Evolutionary conservation across 2,888 invertebrate species (phyloP), one percentile per base, ranked within the genome.

Genomic region (Cryptops parisi): DNA sequence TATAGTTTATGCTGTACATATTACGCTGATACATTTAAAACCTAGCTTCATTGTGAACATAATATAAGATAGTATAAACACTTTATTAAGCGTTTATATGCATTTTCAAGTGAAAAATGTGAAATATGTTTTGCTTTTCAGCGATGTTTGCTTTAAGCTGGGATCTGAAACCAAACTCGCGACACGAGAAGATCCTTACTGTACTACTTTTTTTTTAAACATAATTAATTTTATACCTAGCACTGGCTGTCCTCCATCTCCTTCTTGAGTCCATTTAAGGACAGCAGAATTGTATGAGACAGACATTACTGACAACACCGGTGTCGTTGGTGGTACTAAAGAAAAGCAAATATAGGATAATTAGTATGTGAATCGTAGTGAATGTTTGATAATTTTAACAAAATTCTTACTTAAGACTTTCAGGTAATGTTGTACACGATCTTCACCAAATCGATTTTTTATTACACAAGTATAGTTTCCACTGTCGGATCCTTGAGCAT

Each of bases 381-480:
- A n/a, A n/a, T n/a, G n/a, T n/a, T n/a, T n/a, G n/a, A n/a, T n/a
- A n/a, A n/a, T n/a, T n/a, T n/a, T n/a, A n/a, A n/a, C n/a, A n/a
- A 49, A 39, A 23, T 39, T 15, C 4, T 4, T 48, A 52, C 52
- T 45, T 22, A 52, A 45, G 1, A 52, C 52, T 27, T 33, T 24
- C 26, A 52, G 22, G 9, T 6, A 2, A 27, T 52, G 52, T 21
- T 43, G 44, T 9, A 52, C 39, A 19, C 52, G 25, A 45, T 45
- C 52, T 52, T 52, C 52, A 15, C 52, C 52, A 22, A 52, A 52
- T 6, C 52, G 52, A 67, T 93, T 91, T 64, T 86, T 84, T 0
- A 88, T 88, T 33, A 76, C 73, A 65, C 91, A 93, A 0, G 88
- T 86, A 69, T 90, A 93, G 71, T 90, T 90, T 15, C 87, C 89